phyloP scores from a whole-genome alignment of 2,888 invertebrate species.

The Drosophila acutilabella region DNA sequence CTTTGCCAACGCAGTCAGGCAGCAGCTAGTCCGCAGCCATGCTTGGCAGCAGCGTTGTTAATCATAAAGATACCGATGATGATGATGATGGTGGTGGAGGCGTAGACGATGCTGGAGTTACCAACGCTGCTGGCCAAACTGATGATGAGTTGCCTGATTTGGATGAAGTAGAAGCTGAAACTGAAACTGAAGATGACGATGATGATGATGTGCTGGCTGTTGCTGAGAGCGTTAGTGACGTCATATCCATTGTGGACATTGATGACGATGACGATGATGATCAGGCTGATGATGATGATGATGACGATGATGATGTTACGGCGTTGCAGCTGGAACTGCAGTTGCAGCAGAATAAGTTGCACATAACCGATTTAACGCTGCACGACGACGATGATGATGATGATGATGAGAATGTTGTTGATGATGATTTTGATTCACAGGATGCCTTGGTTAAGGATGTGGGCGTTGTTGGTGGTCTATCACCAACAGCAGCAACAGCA shows the following conservation, averaged over 20 bases:
- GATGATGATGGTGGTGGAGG: constrained; percentile 1
- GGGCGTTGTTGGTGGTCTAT: constrained; percentile 61
- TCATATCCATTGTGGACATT: constrained; percentile 69
- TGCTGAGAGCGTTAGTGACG: constrained; percentile 54
- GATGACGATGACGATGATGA: constrained; percentile 57
- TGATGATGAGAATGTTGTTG: no score
- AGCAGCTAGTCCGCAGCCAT: constrained; percentile 81
- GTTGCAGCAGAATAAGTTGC: constrained; percentile 14
- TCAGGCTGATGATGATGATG: constrained; percentile 21
- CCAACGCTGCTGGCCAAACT: constrained; percentile 12
- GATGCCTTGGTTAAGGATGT: constrained; percentile 71
- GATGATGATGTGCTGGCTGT: constrained; percentile 15
- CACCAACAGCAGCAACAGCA: constrained; percentile 35
- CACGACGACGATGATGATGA: constrained; percentile 30
- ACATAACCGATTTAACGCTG: constrained; percentile 37
- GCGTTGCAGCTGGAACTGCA: constrained; percentile 22
- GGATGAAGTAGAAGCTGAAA: constrained; percentile 9
- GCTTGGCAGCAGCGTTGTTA: constrained; percentile 39
- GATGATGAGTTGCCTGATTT: constrained; percentile 18
- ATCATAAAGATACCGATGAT: constrained; percentile 17
- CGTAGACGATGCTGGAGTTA: background rate
- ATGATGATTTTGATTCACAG: constrained; percentile 58
- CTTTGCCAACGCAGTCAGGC: constrained; percentile 77
- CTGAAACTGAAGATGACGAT: constrained; percentile 12
- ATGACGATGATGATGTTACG: constrained; percentile 41